A percentile compares a stretch with the other conserved stretches of the same genome.
Conservation (phyloP, 2,797 vertebrate species). For the Erethizon dorsatum region DNA sequence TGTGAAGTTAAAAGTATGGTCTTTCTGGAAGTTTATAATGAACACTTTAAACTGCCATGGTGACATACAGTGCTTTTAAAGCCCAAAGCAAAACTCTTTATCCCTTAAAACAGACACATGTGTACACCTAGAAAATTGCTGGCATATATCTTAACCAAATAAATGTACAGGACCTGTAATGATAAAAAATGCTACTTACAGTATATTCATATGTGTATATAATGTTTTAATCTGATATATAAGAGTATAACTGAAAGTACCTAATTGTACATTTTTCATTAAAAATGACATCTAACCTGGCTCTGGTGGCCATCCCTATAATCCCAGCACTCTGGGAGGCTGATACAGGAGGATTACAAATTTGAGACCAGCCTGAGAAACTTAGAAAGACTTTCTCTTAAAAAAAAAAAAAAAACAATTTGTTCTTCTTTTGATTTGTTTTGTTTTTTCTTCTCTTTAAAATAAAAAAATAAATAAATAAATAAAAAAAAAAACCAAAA, state of each 20-base stretch:
- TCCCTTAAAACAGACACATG: neutral
- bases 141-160: neutral
- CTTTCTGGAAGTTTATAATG: neutral
- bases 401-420: no score
- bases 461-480: no score
- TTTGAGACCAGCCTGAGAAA: no score
- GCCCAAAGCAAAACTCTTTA: neutral
- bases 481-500: no score
- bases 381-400: no score
- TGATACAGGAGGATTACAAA: no score
- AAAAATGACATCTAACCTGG: no score
- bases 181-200: constrained; percentile 14
- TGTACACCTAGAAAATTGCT: neutral
- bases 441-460: no score
- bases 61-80: neutral
- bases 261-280: no score
- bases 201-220: neutral
- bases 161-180: neutral
- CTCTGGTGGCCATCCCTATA: no score
- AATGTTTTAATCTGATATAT: neutral
- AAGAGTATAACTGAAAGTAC: neutral
- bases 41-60: neutral
- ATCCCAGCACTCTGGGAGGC: no score
- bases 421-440: no score
- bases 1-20: neutral